These are phyloP conservation scores for Phenganax stokvisi DNA, from an alignment of 92 coral and sea anemone species.

Conservation along the genomic window DNA sequence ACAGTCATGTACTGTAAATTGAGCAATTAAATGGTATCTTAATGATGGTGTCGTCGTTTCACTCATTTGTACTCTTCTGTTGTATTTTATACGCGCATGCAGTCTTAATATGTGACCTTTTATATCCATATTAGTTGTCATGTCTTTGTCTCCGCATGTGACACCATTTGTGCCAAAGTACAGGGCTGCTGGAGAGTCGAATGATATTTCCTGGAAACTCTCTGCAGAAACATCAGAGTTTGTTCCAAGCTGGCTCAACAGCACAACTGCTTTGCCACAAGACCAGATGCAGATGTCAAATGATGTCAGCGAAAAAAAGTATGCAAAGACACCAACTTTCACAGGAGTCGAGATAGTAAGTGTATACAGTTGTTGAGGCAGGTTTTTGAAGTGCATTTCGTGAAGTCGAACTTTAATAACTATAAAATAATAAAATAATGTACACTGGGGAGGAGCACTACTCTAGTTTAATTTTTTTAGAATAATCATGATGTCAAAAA, in stretches of 20 bases:
- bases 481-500: background rate
- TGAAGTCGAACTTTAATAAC: background rate
- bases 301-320: background rate
- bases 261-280: background rate
- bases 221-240: slow-evolving; percentile 12
- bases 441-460: background rate
- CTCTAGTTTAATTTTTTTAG: background rate
- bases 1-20: too few relatives aligned
- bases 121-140: background rate
- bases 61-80: too few relatives aligned
- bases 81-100: too few relatives aligned
- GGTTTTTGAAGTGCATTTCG: too few relatives aligned
- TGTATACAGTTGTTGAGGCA: too few relatives aligned
- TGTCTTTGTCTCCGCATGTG: slow-evolving; percentile 13
- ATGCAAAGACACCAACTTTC: too few relatives aligned
- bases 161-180: slow-evolving; percentile 17
- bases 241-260: slow-evolving; percentile 18
- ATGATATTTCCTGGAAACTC: background rate
- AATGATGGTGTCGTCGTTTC: too few relatives aligned
- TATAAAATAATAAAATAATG: background rate
- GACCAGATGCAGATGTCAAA: background rate
- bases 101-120: background rate
- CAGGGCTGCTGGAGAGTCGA: background rate
- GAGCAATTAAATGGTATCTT: too few relatives aligned
- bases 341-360: too few relatives aligned